Evolutionary conservation across 1,140 invertebrate genomes (phyloP), one percentile per base, ranked within the genome.

Genomic region (Panagrolaimus sp.): DNA sequence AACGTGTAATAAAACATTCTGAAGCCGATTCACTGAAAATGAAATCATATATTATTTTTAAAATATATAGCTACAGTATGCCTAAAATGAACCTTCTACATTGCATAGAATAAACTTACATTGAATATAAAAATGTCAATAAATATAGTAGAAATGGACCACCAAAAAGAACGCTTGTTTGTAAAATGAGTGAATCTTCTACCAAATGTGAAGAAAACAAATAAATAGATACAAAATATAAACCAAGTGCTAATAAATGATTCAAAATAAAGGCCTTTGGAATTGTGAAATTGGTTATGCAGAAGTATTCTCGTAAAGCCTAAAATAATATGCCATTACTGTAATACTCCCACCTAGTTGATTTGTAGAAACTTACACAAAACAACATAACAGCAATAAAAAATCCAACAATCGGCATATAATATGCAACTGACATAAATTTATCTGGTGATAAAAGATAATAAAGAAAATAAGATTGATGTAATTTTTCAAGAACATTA

Each of bases 391-490:
- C 51, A 8, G 51, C 51, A 16, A 57, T 57, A 20, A 57, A 57
- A 13, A 20, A 57, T 3, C 51, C 51, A 11, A 16, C 8, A 57
- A 57, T 57, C n/a, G 51, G 51, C 51, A 57, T 57, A 27, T 57
- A 57, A 25, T 57, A 57, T 9, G 51, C 51, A 20, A 57, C 51
- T 25, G 20, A 25, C 51, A 57, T 57, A 57, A 57, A 57, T 27
- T n/a, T 20, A 20, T 57, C 27, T 11, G 51, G 51, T 20, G 9
- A 23, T 20, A 57, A 25, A 5, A 57, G 51, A 57, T 57, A 57
- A 23, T 57, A 57, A 20, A 57, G 27, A 57, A 57, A 57, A 27
- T 57, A 57, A 11, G 20, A 25, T 20, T 57, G 51, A 57, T 57
- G 51, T 16, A 57, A 27, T 13, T 57, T 57, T 25, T 57, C 51